Evolutionary conservation across 2,113 vertebrate genomes (phyloP).

Genomic region (Rhea americana): DNA sequence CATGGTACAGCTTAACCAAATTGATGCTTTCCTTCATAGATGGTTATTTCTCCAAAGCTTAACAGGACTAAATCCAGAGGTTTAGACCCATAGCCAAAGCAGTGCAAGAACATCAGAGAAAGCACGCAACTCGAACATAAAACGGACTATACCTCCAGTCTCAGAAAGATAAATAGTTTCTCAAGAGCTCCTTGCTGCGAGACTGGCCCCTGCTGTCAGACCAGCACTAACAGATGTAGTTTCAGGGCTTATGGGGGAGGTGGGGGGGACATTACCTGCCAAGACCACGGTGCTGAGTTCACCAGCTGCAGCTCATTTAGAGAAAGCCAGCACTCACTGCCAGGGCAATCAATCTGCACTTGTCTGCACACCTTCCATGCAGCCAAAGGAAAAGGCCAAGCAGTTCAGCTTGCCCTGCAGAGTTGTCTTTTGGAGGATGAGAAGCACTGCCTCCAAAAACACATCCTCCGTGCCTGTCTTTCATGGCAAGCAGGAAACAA

Average conservation of each 20-base stretch:
- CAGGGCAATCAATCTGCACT: background rate
- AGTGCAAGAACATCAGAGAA: conserved; percentile 39
- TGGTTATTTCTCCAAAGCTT: background rate
- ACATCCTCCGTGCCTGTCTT: fast-evolving
- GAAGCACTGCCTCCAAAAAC: background rate
- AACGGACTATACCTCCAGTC: conserved; percentile 47
- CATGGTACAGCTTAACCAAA: background rate
- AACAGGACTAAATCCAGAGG: background rate
- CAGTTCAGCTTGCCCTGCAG: background rate
- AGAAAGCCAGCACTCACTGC: background rate
- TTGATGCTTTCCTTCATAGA: background rate
- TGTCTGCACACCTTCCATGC: background rate
- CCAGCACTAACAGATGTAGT: background rate
- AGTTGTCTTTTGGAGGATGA: background rate
- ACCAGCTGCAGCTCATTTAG: background rate
- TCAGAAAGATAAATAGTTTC: conserved; percentile 56
- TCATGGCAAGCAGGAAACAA: background rate
- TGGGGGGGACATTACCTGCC: background rate
- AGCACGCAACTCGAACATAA: background rate
- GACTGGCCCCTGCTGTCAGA: conserved; percentile 1
- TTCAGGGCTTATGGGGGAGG: background rate
- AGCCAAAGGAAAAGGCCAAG: background rate
- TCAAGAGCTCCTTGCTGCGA: conserved; percentile 44
- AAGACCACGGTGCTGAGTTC: background rate
- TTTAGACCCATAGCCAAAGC: background rate